Evolutionary conservation across 2,888 invertebrate genomes (phyloP).

Genomic region (Augiades crinisus): DNA sequence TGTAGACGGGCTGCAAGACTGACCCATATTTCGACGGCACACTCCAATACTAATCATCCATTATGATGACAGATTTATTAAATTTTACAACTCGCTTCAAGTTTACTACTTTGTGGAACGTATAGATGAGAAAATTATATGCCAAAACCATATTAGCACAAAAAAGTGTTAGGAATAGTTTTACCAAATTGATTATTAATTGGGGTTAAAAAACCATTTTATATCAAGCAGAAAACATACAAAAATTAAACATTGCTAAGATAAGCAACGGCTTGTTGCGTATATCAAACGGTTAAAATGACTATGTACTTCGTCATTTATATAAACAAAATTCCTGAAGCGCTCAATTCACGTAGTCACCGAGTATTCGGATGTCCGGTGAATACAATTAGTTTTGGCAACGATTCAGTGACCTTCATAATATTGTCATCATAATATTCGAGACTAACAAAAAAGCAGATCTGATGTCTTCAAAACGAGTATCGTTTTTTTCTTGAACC

Average conservation of each 20-base stretch:
- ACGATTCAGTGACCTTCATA: conserved; percentile 30
- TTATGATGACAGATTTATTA: conserved; percentile 13
- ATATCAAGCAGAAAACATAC: too few species aligned
- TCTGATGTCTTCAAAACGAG: conserved; percentile 15
- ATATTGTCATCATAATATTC: conserved; percentile 16
- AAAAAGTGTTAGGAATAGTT: too few species aligned
- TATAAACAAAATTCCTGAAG: conserved; percentile 18
- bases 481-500: not conserved
- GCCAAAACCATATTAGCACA: too few species aligned
- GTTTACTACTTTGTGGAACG: too few species aligned
- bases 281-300: too few species aligned
- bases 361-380: conserved; percentile 37
- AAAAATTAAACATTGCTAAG: too few species aligned
- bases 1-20: conserved; percentile 27
- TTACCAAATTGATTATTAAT: too few species aligned
- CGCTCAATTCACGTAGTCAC: conserved; percentile 20
- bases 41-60: conserved; percentile 4
- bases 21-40: conserved; percentile 29
- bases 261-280: too few species aligned
- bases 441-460: conserved; percentile 1
- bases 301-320: conserved; percentile 3
- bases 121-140: too few species aligned
- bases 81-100: too few species aligned
- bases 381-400: conserved; percentile 33
- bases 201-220: too few species aligned